phyloP scores from a whole-genome alignment of 2,113 vertebrate species.

The Rhinoderma darwinii region DNA sequence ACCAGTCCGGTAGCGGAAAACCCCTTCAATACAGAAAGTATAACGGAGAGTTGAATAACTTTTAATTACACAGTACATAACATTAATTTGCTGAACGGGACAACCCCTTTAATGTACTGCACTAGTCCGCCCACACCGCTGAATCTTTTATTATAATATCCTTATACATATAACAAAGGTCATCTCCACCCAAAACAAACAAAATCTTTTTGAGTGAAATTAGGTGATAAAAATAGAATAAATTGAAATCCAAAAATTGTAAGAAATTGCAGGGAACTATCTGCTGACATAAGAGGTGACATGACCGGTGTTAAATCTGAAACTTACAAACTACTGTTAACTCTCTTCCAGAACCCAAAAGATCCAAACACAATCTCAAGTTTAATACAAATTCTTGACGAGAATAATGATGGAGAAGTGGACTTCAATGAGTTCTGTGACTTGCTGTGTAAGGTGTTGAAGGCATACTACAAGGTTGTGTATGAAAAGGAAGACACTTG shows the following conservation, averaged over 20 bases:
- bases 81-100: too few species aligned
- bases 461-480: conserved; percentile 37
- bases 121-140: too few species aligned
- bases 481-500: conserved; percentile 23
- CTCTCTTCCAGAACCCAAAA: conserved; percentile 49
- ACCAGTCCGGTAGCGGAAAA: too few species aligned
- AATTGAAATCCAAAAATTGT: background rate
- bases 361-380: conserved; percentile 43
- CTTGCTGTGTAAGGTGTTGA: conserved; percentile 35
- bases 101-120: too few species aligned
- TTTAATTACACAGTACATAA: too few species aligned
- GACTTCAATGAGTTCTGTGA: conserved; percentile 55
- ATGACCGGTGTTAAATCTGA: background rate
- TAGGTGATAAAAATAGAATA: too few species aligned
- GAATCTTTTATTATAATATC: background rate
- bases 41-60: too few species aligned
- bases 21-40: too few species aligned
- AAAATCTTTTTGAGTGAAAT: too few species aligned
- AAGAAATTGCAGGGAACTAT: background rate
- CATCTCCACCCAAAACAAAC: background rate
- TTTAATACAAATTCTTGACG: conserved; percentile 40
- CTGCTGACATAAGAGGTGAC: background rate
- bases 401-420: conserved; percentile 53
- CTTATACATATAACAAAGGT: background rate
- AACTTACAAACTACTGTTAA: background rate